These are phyloP conservation scores for Xestia sexstrigata DNA, from an alignment of 2,888 invertebrate genomes.

Conservation along the genomic window DNA sequence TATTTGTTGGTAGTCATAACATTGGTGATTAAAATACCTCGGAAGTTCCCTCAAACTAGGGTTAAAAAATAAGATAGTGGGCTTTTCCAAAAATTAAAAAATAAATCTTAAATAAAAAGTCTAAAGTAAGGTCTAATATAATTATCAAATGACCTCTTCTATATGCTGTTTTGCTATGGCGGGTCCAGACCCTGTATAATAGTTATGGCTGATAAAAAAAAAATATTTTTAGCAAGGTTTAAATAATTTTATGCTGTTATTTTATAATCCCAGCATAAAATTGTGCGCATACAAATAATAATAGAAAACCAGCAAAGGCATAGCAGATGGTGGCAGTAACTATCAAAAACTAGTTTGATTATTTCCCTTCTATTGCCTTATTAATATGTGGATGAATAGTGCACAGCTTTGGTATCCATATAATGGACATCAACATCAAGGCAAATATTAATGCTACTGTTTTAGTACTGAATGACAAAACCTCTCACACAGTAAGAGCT, in stretches of 20 bases:
- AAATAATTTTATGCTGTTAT: neutral
- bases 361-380: constrained; percentile 5
- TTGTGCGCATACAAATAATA: neutral
- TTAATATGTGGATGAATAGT: neutral
- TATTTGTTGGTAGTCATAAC: no score
- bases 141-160: no score
- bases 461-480: neutral
- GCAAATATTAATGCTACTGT: neutral
- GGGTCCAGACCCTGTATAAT: neutral
- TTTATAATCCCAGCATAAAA: neutral
- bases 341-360: neutral
- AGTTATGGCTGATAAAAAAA: neutral
- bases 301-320: neutral
- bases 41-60: no score
- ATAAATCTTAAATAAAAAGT: no score
- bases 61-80: no score
- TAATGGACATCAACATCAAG: neutral
- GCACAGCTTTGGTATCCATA: neutral
- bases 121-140: no score
- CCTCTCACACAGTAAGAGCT: no score
- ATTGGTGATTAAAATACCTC: no score
- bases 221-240: neutral
- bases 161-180: no score
- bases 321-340: neutral
- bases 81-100: no score